phyloP scores from a whole-genome alignment of 2,113 vertebrate species.

The Hoplias malabaricus region DNA sequence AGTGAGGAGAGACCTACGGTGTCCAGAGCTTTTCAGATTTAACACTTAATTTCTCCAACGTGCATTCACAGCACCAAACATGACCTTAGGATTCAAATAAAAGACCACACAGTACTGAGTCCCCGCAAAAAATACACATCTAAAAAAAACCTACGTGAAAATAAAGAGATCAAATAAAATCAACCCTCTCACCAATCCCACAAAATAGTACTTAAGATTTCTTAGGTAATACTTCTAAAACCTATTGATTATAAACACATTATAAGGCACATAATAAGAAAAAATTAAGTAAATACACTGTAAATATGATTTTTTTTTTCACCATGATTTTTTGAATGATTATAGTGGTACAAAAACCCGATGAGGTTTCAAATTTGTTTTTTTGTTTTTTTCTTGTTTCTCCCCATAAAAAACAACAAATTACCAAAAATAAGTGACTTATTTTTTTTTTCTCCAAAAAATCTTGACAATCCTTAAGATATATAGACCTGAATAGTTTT shows the following conservation, averaged over 20 bases:
- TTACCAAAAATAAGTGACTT: conserved; percentile 84
- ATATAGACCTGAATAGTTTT: conserved; percentile 81
- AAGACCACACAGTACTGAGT: conserved; percentile 64
- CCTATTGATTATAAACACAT: conserved; percentile 77
- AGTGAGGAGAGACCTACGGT: conserved; percentile 47
- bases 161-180: conserved; percentile 54
- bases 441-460: conserved; percentile 73
- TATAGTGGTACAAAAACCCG: conserved; percentile 81
- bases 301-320: conserved; percentile 72
- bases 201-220: conserved; percentile 73
- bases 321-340: conserved; percentile 72
- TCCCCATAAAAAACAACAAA: conserved; percentile 72
- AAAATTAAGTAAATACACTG: conserved; percentile 81
- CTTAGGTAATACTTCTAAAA: conserved; percentile 74
- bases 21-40: conserved; percentile 44
- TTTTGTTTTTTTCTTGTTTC: conserved; percentile 56
- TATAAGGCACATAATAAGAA: conserved; percentile 88
- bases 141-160: conserved; percentile 54
- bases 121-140: conserved; percentile 66
- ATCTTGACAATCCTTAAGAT: conserved; percentile 78
- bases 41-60: conserved; percentile 49
- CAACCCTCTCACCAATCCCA: conserved; percentile 71
- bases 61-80: conserved; percentile 67
- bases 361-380: conserved; percentile 71
- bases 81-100: conserved; percentile 65